These are phyloP conservation scores for Panulirus ornatus DNA, from an alignment of 1,140 invertebrate genomes.

Conservation along the genomic window DNA sequence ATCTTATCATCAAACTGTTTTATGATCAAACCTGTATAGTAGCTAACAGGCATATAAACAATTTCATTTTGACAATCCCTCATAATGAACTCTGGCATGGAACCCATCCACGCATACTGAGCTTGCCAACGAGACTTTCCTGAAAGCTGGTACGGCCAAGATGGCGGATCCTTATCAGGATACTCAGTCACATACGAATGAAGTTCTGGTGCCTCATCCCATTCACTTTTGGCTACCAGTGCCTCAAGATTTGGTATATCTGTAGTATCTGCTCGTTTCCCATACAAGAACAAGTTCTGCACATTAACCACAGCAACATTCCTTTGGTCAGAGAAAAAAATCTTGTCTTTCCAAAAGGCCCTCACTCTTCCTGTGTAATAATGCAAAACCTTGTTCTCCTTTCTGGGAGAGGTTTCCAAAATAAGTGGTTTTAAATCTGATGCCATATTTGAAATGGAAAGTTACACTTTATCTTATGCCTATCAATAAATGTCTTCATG, in stretches of 20 bases:
- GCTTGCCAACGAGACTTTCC: slow-evolving; percentile 45
- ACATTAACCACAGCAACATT: slow-evolving; percentile 52
- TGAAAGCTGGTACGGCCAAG: slow-evolving; percentile 26
- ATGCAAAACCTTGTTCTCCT: not conserved
- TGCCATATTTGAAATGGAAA: not conserved
- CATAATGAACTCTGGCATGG: slow-evolving; percentile 16
- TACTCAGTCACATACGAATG: slow-evolving; percentile 27
- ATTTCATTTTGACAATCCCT: slow-evolving; percentile 6
- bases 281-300: slow-evolving; percentile 23
- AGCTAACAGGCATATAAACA: slow-evolving; percentile 48
- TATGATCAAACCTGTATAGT: slow-evolving; percentile 39
- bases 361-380: slow-evolving; percentile 55
- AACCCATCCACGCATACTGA: slow-evolving; percentile 44
- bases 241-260: slow-evolving; percentile 21
- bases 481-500: not conserved
- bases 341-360: slow-evolving; percentile 7
- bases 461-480: not conserved
- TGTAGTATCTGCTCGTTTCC: not conserved
- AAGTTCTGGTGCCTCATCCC: slow-evolving; percentile 17
- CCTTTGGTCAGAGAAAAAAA: slow-evolving; percentile 54
- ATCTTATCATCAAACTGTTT: slow-evolving; percentile 37
- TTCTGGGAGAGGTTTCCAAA: not conserved
- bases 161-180: not conserved
- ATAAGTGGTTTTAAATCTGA: not conserved
- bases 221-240: not conserved